Evolutionary conservation across 2,113 vertebrate genomes (phyloP).

Genomic region (Clupea harengus): DNA sequence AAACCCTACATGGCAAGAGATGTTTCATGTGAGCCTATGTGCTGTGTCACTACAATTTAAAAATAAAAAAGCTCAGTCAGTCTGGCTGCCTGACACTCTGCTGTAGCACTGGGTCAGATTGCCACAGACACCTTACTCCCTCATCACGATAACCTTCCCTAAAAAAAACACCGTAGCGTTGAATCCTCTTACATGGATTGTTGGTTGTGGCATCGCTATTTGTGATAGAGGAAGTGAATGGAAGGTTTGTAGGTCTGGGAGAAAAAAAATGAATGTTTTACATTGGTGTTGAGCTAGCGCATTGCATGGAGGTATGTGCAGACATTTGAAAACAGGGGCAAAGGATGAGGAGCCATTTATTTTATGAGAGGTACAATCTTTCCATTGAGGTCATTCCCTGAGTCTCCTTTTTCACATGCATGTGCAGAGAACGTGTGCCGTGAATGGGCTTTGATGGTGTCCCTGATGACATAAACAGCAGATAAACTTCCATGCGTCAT

Average conservation of each 20-base stretch:
- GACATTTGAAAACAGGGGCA: neutral
- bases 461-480: neutral
- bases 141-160: neutral
- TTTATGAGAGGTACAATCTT: neutral
- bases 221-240: neutral
- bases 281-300: neutral
- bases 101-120: slow-evolving; percentile 26
- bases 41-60: slow-evolving; percentile 51
- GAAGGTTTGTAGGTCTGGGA: neutral
- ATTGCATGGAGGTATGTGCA: neutral
- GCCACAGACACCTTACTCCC: neutral
- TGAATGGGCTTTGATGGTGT: neutral
- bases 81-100: slow-evolving; percentile 5
- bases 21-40: slow-evolving; percentile 39
- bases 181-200: neutral
- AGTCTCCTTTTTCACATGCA: neutral
- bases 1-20: slow-evolving; percentile 48
- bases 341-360: neutral
- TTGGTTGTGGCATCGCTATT: too few relatives aligned
- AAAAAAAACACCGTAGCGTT: neutral
- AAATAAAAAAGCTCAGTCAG: slow-evolving; percentile 39
- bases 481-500: neutral
- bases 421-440: neutral
- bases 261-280: neutral
- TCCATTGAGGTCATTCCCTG: neutral